Conservation (phyloP, 2,888 invertebrate species). For the Conus canariensis region DNA sequence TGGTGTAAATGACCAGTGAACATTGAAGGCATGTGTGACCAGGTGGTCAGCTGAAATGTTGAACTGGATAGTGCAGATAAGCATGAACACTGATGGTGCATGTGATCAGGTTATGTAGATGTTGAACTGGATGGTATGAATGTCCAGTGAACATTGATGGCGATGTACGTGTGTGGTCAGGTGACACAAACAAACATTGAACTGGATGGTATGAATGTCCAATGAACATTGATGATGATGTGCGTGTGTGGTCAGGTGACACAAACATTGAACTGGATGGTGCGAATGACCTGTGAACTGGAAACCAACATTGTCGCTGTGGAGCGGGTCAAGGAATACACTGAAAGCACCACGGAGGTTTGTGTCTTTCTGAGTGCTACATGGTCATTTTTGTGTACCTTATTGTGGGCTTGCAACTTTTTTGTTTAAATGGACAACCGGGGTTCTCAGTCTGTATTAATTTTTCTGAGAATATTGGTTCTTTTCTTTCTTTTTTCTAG, state of each 20-base stretch:
- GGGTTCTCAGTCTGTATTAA: neutral
- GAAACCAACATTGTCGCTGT: slow-evolving; percentile 99
- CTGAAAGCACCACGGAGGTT: slow-evolving; percentile 82
- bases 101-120: no score
- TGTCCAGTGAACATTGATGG: no score
- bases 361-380: neutral
- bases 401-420: neutral
- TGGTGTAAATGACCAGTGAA: no score
- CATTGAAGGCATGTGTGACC: no score
- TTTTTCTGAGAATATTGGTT: neutral
- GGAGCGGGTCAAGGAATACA: slow-evolving; percentile 97
- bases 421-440: neutral
- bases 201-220: no score
- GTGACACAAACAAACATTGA: no score
- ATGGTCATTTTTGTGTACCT: neutral
- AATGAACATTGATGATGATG: slow-evolving; percentile 81
- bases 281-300: slow-evolving; percentile 96
- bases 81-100: no score
- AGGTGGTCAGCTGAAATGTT: no score
- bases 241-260: slow-evolving; percentile 85
- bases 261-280: slow-evolving; percentile 96
- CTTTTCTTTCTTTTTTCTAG: neutral
- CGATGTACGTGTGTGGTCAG: neutral
- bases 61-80: no score
- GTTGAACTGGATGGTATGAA: no score